phyloP scores from a whole-genome alignment of 1,140 invertebrate genomes.

The Matsumurasca onukii region DNA sequence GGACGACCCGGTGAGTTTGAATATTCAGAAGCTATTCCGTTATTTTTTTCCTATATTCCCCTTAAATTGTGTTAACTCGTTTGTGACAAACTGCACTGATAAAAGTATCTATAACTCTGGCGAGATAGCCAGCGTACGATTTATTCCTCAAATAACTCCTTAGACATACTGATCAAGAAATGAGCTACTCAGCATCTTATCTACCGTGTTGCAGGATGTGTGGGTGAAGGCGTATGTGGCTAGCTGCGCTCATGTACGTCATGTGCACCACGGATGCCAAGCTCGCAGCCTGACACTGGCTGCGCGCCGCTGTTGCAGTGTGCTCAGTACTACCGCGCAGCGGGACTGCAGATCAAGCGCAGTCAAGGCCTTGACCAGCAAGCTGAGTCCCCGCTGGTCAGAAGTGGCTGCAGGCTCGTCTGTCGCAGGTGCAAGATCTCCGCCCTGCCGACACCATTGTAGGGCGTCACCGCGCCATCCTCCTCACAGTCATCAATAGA shows the following conservation, averaged over 20 bases:
- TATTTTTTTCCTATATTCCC: too few relatives aligned
- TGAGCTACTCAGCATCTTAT: too few relatives aligned
- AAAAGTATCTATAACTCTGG: too few relatives aligned
- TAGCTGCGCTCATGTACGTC: neutral
- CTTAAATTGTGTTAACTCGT: too few relatives aligned
- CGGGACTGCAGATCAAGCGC: constrained; percentile 12
- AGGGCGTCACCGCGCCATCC: neutral
- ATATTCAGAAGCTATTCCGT: too few relatives aligned
- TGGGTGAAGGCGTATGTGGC: neutral
- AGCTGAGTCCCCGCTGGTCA: constrained; percentile 23
- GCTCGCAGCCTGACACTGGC: neutral
- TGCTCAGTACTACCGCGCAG: neutral
- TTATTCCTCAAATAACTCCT: too few relatives aligned
- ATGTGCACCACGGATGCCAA: neutral
- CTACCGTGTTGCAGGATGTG: too few relatives aligned
- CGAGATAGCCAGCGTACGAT: too few relatives aligned
- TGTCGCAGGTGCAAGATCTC: neutral
- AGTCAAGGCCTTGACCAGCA: constrained; percentile 25
- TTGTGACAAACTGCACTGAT: too few relatives aligned
- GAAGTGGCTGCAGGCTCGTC: neutral
- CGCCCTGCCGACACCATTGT: neutral
- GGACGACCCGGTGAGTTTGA: neutral
- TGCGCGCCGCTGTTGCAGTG: neutral
- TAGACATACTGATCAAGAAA: too few relatives aligned
- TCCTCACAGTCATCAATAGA: neutral